These are phyloP conservation scores for Festucalex cinctus DNA, from an alignment of 2,113 vertebrate species.

Conservation along the genomic window DNA sequence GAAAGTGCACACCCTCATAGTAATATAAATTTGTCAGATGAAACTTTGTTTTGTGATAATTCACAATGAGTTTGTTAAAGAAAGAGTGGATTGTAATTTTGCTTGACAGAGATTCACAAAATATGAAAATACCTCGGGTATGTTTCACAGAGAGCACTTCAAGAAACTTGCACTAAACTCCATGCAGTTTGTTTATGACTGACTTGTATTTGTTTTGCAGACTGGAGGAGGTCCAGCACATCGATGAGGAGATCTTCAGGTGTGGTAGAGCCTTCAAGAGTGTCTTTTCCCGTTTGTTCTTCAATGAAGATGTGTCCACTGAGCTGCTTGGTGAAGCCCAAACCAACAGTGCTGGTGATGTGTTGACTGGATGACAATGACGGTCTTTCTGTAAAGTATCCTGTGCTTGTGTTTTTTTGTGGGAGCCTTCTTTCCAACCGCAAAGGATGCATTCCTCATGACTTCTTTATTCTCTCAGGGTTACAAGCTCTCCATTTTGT, in stretches of 20 bases:
- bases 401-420: neutral
- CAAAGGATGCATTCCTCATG: neutral
- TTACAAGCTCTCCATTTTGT: constrained; percentile 81
- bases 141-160: neutral
- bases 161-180: neutral
- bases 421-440: neutral
- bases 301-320: constrained; percentile 79
- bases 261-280: constrained; percentile 82
- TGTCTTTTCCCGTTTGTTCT: neutral
- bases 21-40: neutral
- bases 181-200: neutral
- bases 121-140: constrained; percentile 74
- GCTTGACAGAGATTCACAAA: too few relatives aligned
- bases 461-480: constrained; percentile 68
- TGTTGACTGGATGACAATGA: constrained; percentile 95
- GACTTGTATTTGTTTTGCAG: constrained; percentile 59
- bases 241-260: constrained; percentile 87
- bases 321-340: constrained; percentile 73
- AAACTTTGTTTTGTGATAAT: neutral
- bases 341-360: constrained; percentile 78
- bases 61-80: neutral
- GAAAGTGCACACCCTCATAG: neutral
- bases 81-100: too few relatives aligned
- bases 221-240: constrained; percentile 84
- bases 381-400: constrained; percentile 87